Conservation (phyloP, 1,140 invertebrate species). For the Venustaconcha ellipsiformis region DNA sequence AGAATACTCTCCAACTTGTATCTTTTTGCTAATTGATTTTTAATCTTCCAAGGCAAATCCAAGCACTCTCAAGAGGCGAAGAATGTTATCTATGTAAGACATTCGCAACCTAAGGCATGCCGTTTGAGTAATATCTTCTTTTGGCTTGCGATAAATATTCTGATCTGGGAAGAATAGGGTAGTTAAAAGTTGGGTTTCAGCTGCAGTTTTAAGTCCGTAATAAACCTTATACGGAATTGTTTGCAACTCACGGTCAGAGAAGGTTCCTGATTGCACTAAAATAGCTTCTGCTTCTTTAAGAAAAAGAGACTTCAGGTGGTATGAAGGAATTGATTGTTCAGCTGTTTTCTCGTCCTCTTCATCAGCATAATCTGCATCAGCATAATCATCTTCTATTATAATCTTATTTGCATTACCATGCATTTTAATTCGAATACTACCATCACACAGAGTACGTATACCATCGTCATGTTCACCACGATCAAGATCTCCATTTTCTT, state of each 20-base stretch:
- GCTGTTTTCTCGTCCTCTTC: conserved; percentile 11
- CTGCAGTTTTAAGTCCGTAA: background rate
- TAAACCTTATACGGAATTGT: conserved; percentile 8
- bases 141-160: background rate
- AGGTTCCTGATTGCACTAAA: background rate
- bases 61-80: too few relatives aligned
- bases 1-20: too few relatives aligned
- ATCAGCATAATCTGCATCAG: background rate
- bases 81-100: too few relatives aligned
- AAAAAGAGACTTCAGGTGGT: conserved; percentile 17
- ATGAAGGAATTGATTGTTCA: conserved; percentile 19
- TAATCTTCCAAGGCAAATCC: too few relatives aligned
- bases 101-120: too few relatives aligned
- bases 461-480: background rate
- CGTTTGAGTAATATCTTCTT: too few relatives aligned
- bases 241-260: background rate
- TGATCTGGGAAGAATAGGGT: conserved; percentile 8
- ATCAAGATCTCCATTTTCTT: background rate
- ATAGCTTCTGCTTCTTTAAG: conserved; percentile 15
- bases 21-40: too few relatives aligned
- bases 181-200: background rate
- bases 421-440: too few relatives aligned
- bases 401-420: background rate
- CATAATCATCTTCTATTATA: background rate
- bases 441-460: background rate